phyloP scores from a whole-genome alignment of 2,797 vertebrate genomes.

The Apogon hyalosoma region DNA sequence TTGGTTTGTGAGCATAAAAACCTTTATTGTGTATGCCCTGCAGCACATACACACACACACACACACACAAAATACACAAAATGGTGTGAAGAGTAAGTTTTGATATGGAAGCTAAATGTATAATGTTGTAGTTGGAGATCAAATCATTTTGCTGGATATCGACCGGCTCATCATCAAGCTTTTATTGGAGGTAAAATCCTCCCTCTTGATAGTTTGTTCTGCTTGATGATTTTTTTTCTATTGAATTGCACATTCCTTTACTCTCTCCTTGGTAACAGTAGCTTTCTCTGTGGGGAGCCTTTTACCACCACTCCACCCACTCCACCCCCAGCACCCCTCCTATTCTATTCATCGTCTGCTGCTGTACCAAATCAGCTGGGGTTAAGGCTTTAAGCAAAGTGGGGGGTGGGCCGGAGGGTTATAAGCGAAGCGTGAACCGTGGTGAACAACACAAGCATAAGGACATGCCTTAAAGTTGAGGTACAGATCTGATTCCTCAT shows the following conservation, averaged over 20 bases:
- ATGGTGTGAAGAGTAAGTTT: constrained; percentile 56
- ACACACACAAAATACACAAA: constrained; percentile 12
- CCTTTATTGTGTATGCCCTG: constrained; percentile 71
- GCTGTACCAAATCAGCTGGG: constrained; percentile 72
- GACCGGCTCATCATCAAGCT: constrained; percentile 63
- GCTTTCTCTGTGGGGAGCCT: constrained; percentile 69
- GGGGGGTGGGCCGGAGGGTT: constrained; percentile 37
- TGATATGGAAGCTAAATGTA: constrained; percentile 70
- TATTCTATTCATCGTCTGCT: constrained; percentile 65
- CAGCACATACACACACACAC: constrained; percentile 34
- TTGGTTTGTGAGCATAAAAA: constrained; percentile 82
- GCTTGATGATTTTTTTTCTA: constrained; percentile 48
- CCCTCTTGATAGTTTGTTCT: constrained; percentile 56
- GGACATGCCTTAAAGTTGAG: constrained; percentile 60
- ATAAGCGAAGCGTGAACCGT: constrained; percentile 47
- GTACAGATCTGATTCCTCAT: constrained; percentile 38
- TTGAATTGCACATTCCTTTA: constrained; percentile 73
- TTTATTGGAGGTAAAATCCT: constrained; percentile 59
- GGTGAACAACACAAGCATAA: constrained; percentile 53
- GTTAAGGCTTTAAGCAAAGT: constrained; percentile 46
- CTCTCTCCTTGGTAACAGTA: constrained; percentile 76
- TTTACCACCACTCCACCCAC: constrained; percentile 48
- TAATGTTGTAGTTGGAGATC: constrained; percentile 68
- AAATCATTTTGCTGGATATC: constrained; percentile 68
- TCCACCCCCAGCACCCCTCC: constrained; percentile 41